Evolutionary conservation across 1,140 invertebrate species (phyloP).

Genomic region (Drosophila albomicans): DNA sequence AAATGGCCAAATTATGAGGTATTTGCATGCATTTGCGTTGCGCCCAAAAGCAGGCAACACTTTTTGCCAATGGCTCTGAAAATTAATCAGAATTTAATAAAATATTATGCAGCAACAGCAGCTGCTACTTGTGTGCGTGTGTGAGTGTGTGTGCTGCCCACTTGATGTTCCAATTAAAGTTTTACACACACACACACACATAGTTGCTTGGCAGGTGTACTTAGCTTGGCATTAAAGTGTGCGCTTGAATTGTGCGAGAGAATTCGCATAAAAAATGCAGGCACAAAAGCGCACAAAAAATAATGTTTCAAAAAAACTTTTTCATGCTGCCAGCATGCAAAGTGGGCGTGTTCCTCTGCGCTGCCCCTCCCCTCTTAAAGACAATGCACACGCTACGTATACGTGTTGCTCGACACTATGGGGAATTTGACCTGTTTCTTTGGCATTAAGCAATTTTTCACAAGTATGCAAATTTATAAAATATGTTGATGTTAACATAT

Average conservation of each 20-base stretch:
- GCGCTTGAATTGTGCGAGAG: slow-evolving; percentile 67
- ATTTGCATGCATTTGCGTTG: slow-evolving; percentile 28
- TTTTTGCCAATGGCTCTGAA: slow-evolving; percentile 50
- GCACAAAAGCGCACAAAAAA: slow-evolving; percentile 43
- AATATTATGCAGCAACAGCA: slow-evolving; percentile 65
- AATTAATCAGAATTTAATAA: slow-evolving; percentile 83
- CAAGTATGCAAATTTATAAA: too few species aligned
- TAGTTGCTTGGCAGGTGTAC: slow-evolving; percentile 61
- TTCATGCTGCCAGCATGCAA: neutral
- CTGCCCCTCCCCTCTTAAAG: slow-evolving; percentile 7
- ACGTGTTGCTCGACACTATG: too few species aligned
- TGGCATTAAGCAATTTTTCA: too few species aligned
- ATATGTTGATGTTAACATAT: too few species aligned
- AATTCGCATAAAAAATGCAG: slow-evolving; percentile 74
- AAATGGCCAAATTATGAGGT: slow-evolving; percentile 42
- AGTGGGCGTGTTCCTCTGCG: slow-evolving; percentile 20
- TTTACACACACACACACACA: slow-evolving; percentile 59
- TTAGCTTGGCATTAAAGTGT: slow-evolving; percentile 61
- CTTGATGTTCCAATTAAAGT: slow-evolving; percentile 81
- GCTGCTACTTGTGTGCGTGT: neutral
- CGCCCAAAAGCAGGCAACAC: slow-evolving; percentile 65
- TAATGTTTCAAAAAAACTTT: slow-evolving; percentile 42
- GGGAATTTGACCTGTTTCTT: too few species aligned
- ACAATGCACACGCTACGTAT: slow-evolving; percentile 10
- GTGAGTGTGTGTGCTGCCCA: slow-evolving; percentile 43